Evolutionary conservation across 2,888 invertebrate genomes (phyloP), one percentile per base, ranked within the genome.

Genomic region (Erebia epiphron): DNA sequence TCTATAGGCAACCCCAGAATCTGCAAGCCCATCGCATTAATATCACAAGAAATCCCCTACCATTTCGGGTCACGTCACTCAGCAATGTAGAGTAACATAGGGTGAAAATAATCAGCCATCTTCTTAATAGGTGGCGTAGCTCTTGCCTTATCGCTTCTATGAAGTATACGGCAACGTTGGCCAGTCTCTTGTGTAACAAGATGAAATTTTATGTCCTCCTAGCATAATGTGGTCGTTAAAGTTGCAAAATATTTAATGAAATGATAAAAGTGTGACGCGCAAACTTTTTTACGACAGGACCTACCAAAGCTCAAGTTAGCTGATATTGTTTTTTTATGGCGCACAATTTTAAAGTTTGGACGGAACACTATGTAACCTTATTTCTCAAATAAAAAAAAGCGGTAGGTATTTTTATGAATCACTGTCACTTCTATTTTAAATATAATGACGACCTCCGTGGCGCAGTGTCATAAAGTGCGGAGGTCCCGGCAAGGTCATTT

Each of bases 221-320:
- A 67, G 66, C 58, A 72, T 73, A 72, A 75, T 70, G 70, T 63
- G 63, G 50, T 65, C 70, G 70, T 75, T 72, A 69, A 72, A 69
- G 67, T 70, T 71, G 62, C 67, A 65, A 73, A 61, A 60, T 69
- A 72, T 72, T 69, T 69, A 73, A 73, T 73, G 64, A 73, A 68
- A 75, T 67, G 67, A 69, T 72, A 69, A 74, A 74, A 69, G 70
- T 57, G 54, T 56, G 68, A 57, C 41, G 68, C 61, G 63, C 65
- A 60, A 57, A 43, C 35, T 43, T 69, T 61, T 73, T 71, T 62
- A 70, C 62, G 67, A 67, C 52, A 61, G 54, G 10, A 54, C 54
- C 60, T 16, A 54, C 54, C 60, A 49, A 71, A 46, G 62, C 62
- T 69, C 35, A 66, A 69, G 56, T 57, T 61, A 49, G 57, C 35